Evolutionary conservation across 2,888 invertebrate species (phyloP).

Genomic region (Leucophora obtusa): DNA sequence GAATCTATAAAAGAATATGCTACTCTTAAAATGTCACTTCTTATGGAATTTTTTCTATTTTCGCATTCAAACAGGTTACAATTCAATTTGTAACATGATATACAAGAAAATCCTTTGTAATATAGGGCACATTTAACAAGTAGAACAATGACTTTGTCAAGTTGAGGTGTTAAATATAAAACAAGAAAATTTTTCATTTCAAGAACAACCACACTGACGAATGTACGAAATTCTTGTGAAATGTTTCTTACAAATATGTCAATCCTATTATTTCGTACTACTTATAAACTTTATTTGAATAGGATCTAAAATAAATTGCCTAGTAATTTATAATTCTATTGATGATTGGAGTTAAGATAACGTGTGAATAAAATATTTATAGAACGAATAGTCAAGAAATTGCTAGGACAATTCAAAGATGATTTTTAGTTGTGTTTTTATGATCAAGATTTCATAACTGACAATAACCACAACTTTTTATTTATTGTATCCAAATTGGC

Average conservation of each 20-base stretch:
- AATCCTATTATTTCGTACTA: conserved; percentile 3
- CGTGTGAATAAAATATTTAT: neutral
- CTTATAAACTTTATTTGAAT: conserved; percentile 27
- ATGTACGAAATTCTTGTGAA: neutral
- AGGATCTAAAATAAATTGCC: conserved; percentile 52
- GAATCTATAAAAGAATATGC: conserved; percentile 16
- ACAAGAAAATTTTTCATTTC: neutral
- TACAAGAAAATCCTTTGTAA: conserved; percentile 36
- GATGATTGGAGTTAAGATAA: neutral
- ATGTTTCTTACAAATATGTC: neutral
- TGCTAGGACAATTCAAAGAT: neutral
- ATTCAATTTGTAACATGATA: conserved; percentile 37
- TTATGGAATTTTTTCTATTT: conserved; percentile 10
- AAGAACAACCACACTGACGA: neutral
- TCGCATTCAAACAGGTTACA: conserved; percentile 57
- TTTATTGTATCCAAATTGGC: too few species aligned
- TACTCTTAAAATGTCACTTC: neutral
- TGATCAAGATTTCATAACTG: too few species aligned
- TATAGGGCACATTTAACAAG: conserved; percentile 28
- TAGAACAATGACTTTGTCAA: neutral
- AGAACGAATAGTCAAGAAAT: neutral
- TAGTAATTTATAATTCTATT: conserved; percentile 51
- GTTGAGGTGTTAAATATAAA: conserved; percentile 1
- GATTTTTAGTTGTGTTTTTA: too few species aligned
- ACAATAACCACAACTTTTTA: too few species aligned